Conservation (phyloP, 2,797 vertebrate species). For the Sebastes kiyomatsui region DNA sequence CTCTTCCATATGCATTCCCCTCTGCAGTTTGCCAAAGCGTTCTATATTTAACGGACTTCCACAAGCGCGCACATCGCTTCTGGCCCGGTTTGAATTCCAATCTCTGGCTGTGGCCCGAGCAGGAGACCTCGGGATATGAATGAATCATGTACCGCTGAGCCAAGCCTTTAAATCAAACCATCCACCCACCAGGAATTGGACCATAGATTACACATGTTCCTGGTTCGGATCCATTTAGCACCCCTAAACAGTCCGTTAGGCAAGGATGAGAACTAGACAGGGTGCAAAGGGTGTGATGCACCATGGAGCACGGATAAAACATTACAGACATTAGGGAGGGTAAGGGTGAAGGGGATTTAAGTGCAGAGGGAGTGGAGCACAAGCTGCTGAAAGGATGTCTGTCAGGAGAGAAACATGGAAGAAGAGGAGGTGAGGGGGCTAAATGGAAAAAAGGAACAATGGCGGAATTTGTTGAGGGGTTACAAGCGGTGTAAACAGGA, state of each 20-base stretch:
- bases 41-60: conserved; percentile 35
- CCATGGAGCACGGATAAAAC: not conserved
- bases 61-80: conserved; percentile 11
- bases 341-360: conserved; percentile 5
- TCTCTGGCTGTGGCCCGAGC: conserved; percentile 20
- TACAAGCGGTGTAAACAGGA: conserved; percentile 31
- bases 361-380: not conserved
- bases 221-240: conserved; percentile 62
- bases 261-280: conserved; percentile 15
- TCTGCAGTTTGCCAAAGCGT: conserved; percentile 17
- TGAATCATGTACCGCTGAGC: conserved; percentile 25
- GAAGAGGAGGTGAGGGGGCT: not conserved
- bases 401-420: not conserved
- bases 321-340: not conserved
- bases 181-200: conserved; percentile 13
- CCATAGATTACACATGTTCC: conserved; percentile 27
- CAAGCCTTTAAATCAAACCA: conserved; percentile 52
- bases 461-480: not conserved
- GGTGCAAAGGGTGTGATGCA: conserved; percentile 4
- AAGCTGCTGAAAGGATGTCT: not conserved
- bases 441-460: not conserved
- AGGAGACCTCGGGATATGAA: conserved; percentile 37
- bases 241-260: conserved; percentile 37
- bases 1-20: conserved; percentile 15
- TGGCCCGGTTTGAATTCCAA: conserved; percentile 18